These are phyloP conservation scores for Mystacides longicornis DNA, from an alignment of 2,888 invertebrate species.

Conservation along the genomic window DNA sequence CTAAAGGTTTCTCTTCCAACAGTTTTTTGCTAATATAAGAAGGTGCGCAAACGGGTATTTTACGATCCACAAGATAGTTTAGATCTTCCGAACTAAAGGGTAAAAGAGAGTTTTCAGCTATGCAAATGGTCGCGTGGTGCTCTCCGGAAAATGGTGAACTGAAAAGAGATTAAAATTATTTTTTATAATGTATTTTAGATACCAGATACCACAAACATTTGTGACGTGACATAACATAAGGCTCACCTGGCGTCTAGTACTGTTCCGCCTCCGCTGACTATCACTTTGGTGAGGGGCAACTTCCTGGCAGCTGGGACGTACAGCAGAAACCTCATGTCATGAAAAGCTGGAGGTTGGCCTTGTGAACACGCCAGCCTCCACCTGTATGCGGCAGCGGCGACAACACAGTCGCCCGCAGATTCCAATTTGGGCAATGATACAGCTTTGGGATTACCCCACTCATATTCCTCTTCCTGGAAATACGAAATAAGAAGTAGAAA, in stretches of 20 bases:
- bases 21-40: slow-evolving; percentile 15
- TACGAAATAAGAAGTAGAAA: neutral
- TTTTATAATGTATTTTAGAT: too few relatives aligned
- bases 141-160: slow-evolving; percentile 51
- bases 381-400: slow-evolving; percentile 55
- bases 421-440: slow-evolving; percentile 41
- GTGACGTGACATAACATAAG: neutral
- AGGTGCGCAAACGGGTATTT: slow-evolving; percentile 56
- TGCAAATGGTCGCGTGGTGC: slow-evolving; percentile 60
- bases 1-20: slow-evolving; percentile 10
- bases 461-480: slow-evolving; percentile 68
- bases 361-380: slow-evolving; percentile 57
- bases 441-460: slow-evolving; percentile 75
- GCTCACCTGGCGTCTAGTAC: slow-evolving; percentile 53
- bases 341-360: slow-evolving; percentile 41
- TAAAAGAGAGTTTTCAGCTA: slow-evolving; percentile 53
- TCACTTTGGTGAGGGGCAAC: slow-evolving; percentile 58
- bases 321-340: slow-evolving; percentile 46
- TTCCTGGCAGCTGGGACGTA: slow-evolving; percentile 53
- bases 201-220: too few relatives aligned
- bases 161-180: too few relatives aligned
- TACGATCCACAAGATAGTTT: slow-evolving; percentile 46
- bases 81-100: slow-evolving; percentile 48
- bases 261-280: slow-evolving; percentile 69
- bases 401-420: slow-evolving; percentile 38